Conservation (phyloP, 2,888 invertebrate genomes). For the Gibbula magus region DNA sequence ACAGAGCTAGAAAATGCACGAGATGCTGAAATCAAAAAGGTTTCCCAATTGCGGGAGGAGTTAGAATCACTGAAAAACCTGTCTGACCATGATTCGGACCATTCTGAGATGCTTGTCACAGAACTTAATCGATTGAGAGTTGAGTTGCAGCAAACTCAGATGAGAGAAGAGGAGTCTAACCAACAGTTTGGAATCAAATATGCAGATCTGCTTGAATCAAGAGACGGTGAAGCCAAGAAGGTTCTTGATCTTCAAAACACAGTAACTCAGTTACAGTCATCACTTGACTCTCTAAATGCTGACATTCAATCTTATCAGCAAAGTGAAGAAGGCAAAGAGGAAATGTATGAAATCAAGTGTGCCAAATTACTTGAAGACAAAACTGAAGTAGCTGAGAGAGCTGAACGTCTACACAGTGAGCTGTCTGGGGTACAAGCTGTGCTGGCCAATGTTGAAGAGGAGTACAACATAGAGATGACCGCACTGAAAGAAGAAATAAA, state of each 20-base stretch:
- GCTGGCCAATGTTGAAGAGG: neutral
- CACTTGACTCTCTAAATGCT: neutral
- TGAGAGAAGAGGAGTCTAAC: neutral
- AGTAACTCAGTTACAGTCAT: conserved; percentile 2
- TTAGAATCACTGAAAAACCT: too few species aligned
- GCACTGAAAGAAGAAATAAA: neutral
- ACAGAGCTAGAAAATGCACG: neutral
- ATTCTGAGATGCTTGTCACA: too few species aligned
- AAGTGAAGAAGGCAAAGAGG: neutral
- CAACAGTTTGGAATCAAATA: neutral
- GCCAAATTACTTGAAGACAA: neutral
- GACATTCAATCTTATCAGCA: neutral
- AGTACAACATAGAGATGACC: neutral
- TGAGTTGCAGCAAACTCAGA: too few species aligned
- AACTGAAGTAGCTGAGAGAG: neutral
- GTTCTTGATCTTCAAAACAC: conserved; percentile 19
- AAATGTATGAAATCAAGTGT: neutral
- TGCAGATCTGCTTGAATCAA: neutral
- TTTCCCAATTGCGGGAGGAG: too few species aligned
- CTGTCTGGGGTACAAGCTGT: neutral
- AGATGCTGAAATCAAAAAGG: neutral
- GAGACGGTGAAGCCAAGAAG: neutral
- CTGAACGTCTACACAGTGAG: neutral
- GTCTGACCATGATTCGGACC: too few species aligned
- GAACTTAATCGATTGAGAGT: too few species aligned